Evolutionary conservation across 2,888 invertebrate genomes (phyloP).

Genomic region (Iselma pallidipennis): DNA sequence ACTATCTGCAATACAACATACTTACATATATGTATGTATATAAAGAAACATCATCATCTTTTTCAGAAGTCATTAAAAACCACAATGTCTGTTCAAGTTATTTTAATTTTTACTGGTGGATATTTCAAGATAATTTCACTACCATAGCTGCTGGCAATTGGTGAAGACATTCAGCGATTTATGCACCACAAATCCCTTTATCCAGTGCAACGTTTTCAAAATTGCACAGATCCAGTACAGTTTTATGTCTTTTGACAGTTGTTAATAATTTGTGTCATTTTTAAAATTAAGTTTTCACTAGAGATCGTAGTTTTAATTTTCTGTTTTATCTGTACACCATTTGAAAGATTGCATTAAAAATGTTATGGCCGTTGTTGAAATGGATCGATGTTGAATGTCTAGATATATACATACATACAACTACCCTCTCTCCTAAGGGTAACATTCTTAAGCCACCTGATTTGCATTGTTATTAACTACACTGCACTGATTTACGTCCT

Average conservation of each 20-base stretch:
- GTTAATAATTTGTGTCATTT: not conserved
- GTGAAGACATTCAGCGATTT: not conserved
- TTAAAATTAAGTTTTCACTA: not conserved
- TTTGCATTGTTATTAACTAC: slow-evolving; percentile 54
- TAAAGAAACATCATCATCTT: too few relatives aligned
- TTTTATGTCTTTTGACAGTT: not conserved
- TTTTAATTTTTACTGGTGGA: not conserved
- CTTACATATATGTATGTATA: too few relatives aligned
- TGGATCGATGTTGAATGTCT: not conserved
- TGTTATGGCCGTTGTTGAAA: not conserved
- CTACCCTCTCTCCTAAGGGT: slow-evolving; percentile 32
- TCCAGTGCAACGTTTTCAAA: too few relatives aligned
- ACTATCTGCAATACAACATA: too few relatives aligned
- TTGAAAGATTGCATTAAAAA: not conserved
- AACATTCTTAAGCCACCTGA: slow-evolving; percentile 46
- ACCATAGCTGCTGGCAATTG: not conserved
- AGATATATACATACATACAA: not conserved
- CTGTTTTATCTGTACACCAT: not conserved
- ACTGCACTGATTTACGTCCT: slow-evolving; percentile 42
- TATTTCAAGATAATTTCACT: not conserved
- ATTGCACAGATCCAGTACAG: too few relatives aligned
- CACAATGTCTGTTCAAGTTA: too few relatives aligned
- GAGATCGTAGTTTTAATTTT: not conserved
- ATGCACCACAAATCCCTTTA: not conserved
- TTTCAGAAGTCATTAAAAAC: too few relatives aligned